Conservation (phyloP, 2,113 vertebrate species). For the Ptyas mucosa region DNA sequence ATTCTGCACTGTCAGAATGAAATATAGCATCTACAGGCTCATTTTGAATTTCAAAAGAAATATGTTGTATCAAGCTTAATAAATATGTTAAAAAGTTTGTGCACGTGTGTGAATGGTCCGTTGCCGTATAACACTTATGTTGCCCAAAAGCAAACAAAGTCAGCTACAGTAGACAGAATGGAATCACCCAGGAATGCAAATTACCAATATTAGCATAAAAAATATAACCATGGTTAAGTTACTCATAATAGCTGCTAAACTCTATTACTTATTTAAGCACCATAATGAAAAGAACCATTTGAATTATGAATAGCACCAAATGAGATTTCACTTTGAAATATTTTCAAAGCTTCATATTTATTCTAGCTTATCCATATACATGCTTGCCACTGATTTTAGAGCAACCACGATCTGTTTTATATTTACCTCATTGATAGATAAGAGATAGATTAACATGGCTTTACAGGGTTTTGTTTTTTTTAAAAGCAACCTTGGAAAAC, state of each 20-base stretch:
- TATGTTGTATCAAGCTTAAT: slow-evolving; percentile 31
- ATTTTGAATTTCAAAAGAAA: slow-evolving; percentile 42
- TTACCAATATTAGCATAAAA: neutral
- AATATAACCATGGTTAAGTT: neutral
- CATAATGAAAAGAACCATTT: neutral
- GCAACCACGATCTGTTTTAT: slow-evolving; percentile 30
- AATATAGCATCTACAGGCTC: slow-evolving; percentile 32
- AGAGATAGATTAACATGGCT: neutral
- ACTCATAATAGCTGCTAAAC: neutral
- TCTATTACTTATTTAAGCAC: neutral
- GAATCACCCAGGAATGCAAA: slow-evolving; percentile 24
- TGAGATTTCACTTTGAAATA: slow-evolving; percentile 27
- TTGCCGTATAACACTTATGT: slow-evolving; percentile 3
- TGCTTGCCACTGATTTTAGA: slow-evolving; percentile 36
- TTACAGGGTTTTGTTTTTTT: neutral
- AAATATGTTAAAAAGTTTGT: slow-evolving; percentile 18
- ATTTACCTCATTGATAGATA: slow-evolving; percentile 11
- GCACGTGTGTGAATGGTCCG: neutral
- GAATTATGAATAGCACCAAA: slow-evolving; percentile 8
- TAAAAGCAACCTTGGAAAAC: neutral
- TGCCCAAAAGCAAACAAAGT: neutral
- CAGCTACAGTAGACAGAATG: neutral
- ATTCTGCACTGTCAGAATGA: slow-evolving; percentile 7
- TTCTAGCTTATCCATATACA: slow-evolving; percentile 1
- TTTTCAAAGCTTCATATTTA: slow-evolving; percentile 33